Percentiles rank a stretch among this genome's conserved stretches.
Conservation (phyloP, 2,888 invertebrate genomes). For the Microplitis manilae region DNA sequence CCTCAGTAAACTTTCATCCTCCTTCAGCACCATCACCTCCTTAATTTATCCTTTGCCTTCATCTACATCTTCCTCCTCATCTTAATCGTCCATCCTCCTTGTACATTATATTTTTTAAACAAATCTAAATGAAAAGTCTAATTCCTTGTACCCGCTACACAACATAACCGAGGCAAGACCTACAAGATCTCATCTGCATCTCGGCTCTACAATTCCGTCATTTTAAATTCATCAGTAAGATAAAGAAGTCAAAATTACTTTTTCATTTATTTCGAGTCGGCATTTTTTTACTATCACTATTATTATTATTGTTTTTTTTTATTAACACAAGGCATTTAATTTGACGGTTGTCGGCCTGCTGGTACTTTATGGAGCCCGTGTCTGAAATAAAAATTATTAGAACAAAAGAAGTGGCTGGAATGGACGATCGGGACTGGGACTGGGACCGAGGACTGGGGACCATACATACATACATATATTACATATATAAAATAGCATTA, state of each 20-base stretch:
- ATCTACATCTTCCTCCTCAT: slow-evolving; percentile 28
- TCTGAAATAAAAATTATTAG: background rate
- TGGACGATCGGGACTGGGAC: background rate
- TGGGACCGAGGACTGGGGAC: background rate
- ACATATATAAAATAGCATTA: background rate
- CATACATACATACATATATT: background rate
- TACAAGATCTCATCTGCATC: no score
- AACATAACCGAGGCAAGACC: no score
- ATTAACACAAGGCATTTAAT: background rate
- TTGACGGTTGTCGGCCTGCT: background rate
- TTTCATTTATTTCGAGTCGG: no score
- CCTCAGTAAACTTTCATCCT: slow-evolving; percentile 34
- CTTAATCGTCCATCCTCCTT: background rate
- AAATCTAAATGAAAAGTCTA: slow-evolving; percentile 28
- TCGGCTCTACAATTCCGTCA: no score
- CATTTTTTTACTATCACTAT: no score
- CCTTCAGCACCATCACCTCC: slow-evolving; percentile 46
- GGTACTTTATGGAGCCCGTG: background rate
- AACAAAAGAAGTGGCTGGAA: slow-evolving; percentile 15
- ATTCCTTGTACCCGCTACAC: background rate
- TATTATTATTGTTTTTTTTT: background rate
- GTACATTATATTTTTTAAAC: background rate
- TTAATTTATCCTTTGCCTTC: slow-evolving; percentile 28
- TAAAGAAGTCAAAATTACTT: no score
- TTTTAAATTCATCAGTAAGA: no score